These are phyloP conservation scores for Apamea epomidion DNA, from an alignment of 2,888 invertebrate species.

Conservation along the genomic window DNA sequence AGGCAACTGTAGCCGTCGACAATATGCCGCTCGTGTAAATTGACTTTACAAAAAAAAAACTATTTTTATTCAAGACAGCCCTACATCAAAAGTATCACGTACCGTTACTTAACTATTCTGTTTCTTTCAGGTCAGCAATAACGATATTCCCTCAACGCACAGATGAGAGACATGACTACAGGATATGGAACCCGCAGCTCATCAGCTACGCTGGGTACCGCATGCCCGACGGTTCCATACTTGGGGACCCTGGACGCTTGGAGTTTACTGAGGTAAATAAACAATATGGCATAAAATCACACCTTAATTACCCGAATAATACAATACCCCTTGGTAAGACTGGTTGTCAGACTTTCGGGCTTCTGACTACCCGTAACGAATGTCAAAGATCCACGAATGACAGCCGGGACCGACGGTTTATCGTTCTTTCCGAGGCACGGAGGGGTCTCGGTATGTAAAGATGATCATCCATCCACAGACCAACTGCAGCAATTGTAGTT, in stretches of 20 bases:
- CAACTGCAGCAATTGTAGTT: no score
- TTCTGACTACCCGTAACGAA: no score
- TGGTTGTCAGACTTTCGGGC: no score
- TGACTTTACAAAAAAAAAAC: neutral
- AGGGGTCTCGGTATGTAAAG: no score
- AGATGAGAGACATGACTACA: slow-evolving; percentile 97
- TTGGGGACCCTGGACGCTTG: slow-evolving; percentile 96
- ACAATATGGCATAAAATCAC: neutral
- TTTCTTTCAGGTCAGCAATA: slow-evolving; percentile 95
- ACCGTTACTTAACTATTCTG: neutral
- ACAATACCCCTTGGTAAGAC: no score
- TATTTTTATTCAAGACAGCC: no score
- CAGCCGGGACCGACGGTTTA: no score
- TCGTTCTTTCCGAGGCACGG: no score
- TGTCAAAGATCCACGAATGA: no score
- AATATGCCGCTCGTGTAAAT: neutral
- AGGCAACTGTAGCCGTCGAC: neutral
- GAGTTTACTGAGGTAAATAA: slow-evolving; percentile 96
- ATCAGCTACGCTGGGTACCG: slow-evolving; percentile 97
- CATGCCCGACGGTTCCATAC: slow-evolving; percentile 94
- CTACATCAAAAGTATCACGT: neutral
- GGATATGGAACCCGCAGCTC: slow-evolving; percentile 98
- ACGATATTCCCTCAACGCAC: slow-evolving; percentile 98
- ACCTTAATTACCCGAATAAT: no score
- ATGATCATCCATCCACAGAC: no score